phyloP scores from a whole-genome alignment of 2,888 invertebrate species.

The Macrosiphum euphorbiae region DNA sequence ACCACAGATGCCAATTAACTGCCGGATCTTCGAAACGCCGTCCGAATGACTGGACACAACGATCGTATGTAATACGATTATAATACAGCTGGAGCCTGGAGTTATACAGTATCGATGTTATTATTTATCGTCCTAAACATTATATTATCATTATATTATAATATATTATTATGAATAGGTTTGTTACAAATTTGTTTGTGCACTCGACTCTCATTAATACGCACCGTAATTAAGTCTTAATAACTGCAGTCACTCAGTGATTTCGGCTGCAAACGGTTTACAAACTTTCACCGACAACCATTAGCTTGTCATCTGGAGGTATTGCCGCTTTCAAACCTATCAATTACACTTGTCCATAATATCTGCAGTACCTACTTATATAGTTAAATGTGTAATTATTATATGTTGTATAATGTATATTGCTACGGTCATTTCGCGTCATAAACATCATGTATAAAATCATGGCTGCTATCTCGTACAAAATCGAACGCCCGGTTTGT shows the following conservation, averaged over 20 bases:
- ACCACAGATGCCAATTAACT: neutral
- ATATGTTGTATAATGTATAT: neutral
- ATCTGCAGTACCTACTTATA: neutral
- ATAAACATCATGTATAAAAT: neutral
- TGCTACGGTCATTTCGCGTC: neutral
- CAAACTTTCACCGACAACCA: slow-evolving; percentile 41
- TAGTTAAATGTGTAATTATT: neutral
- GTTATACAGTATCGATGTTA: neutral
- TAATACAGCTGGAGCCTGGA: neutral
- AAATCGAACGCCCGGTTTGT: neutral
- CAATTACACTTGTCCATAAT: neutral
- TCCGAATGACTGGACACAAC: neutral
- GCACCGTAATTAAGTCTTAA: neutral
- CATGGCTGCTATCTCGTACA: neutral
- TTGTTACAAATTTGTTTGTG: neutral
- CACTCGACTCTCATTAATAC: neutral
- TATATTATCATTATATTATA: neutral
- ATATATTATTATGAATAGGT: neutral
- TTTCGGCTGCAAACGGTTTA: slow-evolving; percentile 22
- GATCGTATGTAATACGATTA: too few species aligned
- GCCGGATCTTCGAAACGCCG: neutral
- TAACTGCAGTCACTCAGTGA: neutral
- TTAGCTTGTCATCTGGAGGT: slow-evolving; percentile 26
- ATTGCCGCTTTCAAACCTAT: slow-evolving; percentile 33
- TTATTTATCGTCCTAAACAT: neutral